A percentile compares a stretch with the other conserved stretches of the same genome.
These are phyloP conservation scores for Anthophora plumipes DNA, from an alignment of 2,888 invertebrate species.

Conservation along the genomic window DNA sequence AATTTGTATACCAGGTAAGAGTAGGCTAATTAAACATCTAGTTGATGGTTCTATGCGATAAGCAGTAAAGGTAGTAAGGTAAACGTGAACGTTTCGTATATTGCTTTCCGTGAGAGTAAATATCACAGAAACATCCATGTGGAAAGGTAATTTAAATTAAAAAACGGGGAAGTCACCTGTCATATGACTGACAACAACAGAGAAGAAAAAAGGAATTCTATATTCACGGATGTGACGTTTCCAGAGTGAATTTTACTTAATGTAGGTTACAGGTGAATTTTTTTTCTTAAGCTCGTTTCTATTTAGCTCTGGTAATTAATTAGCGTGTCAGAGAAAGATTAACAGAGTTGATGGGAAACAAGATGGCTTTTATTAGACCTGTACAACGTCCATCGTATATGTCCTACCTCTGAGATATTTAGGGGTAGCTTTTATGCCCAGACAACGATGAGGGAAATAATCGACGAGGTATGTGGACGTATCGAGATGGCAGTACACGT, in stretches of 20 bases:
- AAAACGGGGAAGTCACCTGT: too few relatives aligned
- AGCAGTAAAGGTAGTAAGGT: not conserved
- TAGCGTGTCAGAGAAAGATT: not conserved
- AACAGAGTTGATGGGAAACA: not conserved
- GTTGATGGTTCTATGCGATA: not conserved
- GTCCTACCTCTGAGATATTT: conserved; percentile 4
- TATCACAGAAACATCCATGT: too few relatives aligned
- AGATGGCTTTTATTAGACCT: not conserved
- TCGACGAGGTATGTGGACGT: conserved; percentile 32
- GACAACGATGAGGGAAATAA: conserved; percentile 33
- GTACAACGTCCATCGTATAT: conserved; percentile 1
- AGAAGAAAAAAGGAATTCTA: not conserved
- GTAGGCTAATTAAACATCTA: conserved; percentile 15
- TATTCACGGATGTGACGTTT: not conserved
- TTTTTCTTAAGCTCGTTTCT: not conserved
- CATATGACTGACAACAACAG: too few relatives aligned
- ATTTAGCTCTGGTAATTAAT: conserved; percentile 15
- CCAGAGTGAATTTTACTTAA: not conserved
- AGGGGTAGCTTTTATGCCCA: conserved; percentile 19
- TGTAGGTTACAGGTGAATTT: too few relatives aligned
- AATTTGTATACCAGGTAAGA: not conserved
- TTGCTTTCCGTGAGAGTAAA: too few relatives aligned
- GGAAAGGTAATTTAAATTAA: not conserved
- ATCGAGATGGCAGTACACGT: conserved; percentile 21
- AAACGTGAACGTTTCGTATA: too few relatives aligned